Conservation (phyloP, 2,113 vertebrate genomes). For the Pardalotus punctatus region DNA sequence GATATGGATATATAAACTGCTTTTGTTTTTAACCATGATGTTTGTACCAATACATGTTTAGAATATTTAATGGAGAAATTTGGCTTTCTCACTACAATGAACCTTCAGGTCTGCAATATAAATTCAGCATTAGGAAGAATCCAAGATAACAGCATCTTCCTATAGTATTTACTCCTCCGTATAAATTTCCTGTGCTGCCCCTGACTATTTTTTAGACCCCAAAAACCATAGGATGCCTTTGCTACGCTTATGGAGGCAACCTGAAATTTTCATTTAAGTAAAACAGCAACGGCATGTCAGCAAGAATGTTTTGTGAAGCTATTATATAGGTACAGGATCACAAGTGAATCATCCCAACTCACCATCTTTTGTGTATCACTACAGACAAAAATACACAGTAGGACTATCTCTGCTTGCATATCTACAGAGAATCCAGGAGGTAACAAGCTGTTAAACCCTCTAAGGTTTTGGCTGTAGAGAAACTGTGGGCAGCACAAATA, state of each 20-base stretch:
- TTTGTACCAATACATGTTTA: background rate
- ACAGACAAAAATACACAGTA: background rate
- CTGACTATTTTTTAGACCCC: background rate
- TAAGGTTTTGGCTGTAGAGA: background rate
- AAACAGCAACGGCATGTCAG: background rate
- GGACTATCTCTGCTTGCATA: background rate
- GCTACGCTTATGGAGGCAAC: background rate
- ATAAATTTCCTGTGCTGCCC: background rate
- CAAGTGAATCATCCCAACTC: background rate
- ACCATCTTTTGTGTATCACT: background rate
- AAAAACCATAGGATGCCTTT: background rate
- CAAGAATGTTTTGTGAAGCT: background rate
- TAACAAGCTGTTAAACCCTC: background rate
- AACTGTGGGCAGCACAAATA: background rate
- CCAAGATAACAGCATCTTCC: background rate
- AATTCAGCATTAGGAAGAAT: background rate
- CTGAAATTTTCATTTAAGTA: background rate
- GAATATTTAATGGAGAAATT: background rate
- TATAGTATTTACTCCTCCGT: background rate
- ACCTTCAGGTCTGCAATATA: background rate
- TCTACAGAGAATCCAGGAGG: background rate
- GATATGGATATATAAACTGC: background rate
- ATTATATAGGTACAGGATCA: background rate
- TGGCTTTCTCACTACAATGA: background rate
- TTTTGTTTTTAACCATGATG: background rate